phyloP scores from a whole-genome alignment of 2,113 vertebrate genomes.

The Hassar affinis region DNA sequence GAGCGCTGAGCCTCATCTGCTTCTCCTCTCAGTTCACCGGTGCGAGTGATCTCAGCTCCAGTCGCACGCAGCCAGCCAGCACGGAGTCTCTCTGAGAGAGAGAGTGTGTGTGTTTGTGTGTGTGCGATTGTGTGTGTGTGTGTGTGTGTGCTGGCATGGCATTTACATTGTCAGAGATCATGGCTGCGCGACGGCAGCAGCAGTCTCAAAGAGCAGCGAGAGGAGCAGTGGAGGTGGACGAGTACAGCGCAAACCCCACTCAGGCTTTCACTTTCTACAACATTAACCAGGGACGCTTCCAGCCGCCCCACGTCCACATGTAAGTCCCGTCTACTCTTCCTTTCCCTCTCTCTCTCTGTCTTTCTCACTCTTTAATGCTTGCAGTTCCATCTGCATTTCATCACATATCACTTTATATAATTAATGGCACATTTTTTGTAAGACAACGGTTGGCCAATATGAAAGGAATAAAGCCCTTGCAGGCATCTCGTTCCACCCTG shows the following conservation, averaged over 20 bases:
- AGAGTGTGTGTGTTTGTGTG: conserved; percentile 41
- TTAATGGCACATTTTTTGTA: neutral
- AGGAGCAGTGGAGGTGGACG: conserved; percentile 88
- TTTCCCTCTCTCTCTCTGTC: neutral
- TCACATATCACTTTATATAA: neutral
- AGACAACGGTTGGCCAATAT: neutral
- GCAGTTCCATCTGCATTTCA: too few relatives aligned
- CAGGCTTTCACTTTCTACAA: conserved; percentile 99
- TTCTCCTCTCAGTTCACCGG: neutral
- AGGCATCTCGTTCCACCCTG: neutral
- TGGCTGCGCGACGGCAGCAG: conserved; percentile 84
- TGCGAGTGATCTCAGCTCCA: neutral
- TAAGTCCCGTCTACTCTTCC: conserved; percentile 62
- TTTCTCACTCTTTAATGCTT: too few relatives aligned
- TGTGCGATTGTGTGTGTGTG: conserved; percentile 18
- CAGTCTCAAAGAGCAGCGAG: conserved; percentile 75
- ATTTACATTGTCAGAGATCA: conserved; percentile 91
- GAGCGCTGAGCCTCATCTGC: conserved; percentile 49
- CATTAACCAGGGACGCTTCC: conserved; percentile 98
- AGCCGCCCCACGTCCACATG: conserved; percentile 97
- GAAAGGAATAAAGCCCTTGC: too few relatives aligned
- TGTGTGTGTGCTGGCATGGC: conserved; percentile 75
- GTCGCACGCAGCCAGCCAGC: conserved; percentile 8
- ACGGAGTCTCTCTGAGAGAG: conserved; percentile 25
- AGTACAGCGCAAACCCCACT: conserved; percentile 96